Conservation (phyloP, 2,113 vertebrate genomes). For the Calidris pygmaea region DNA sequence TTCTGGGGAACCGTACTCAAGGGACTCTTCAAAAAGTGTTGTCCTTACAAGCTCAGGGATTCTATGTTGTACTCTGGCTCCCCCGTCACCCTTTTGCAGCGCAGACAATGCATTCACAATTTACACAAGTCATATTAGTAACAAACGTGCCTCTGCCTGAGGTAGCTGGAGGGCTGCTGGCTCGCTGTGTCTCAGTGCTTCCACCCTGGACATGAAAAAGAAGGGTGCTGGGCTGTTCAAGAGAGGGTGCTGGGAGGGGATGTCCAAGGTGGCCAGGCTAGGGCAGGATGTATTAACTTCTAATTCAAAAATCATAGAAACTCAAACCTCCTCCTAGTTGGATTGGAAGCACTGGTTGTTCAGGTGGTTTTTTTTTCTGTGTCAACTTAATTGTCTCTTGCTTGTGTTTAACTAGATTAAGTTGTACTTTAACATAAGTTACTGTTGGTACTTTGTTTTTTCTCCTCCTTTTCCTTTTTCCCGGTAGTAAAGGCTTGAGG, state of each 20-base stretch:
- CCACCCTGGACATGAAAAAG: not conserved
- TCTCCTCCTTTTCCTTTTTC: accelerated
- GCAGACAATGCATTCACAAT: not conserved
- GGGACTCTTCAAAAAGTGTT: not conserved
- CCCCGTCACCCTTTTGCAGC: accelerated
- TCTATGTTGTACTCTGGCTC: not conserved
- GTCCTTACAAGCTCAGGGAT: not conserved
- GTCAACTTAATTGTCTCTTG: not conserved
- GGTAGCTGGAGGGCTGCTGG: not conserved
- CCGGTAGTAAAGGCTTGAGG: not conserved
- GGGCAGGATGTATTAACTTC: not conserved
- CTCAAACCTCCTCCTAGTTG: not conserved
- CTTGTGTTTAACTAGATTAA: not conserved
- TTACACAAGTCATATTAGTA: not conserved
- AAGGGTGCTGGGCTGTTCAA: not conserved
- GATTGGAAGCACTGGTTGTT: not conserved
- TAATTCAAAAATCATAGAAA: not conserved
- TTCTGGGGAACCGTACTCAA: not conserved
- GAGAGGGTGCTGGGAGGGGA: not conserved
- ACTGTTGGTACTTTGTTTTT: not conserved
- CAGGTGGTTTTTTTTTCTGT: not conserved
- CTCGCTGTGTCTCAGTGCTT: not conserved
- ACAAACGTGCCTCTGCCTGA: not conserved
- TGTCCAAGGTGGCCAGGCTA: not conserved
- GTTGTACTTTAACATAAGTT: not conserved